phyloP scores from a whole-genome alignment of 2,797 vertebrate genomes.

The Sebastes oblongus region DNA sequence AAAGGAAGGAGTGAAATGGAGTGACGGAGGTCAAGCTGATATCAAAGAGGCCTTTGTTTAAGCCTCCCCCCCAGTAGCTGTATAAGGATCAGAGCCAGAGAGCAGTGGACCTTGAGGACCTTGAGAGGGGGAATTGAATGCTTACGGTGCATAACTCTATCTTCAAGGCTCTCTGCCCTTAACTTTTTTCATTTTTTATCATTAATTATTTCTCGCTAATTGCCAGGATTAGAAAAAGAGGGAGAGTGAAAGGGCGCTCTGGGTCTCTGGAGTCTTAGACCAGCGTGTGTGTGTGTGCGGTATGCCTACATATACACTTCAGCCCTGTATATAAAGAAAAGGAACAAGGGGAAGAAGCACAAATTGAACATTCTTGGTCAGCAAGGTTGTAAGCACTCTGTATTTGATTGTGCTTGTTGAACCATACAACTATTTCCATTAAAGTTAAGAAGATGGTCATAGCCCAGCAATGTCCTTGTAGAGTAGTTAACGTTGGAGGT shows the following conservation, averaged over 20 bases:
- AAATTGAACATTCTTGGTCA: constrained; percentile 68
- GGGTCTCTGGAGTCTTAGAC: constrained; percentile 64
- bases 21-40: constrained; percentile 34
- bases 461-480: constrained; percentile 60
- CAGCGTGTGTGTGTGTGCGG: constrained; percentile 27
- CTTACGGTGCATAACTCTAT: constrained; percentile 80
- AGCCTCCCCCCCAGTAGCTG: constrained; percentile 51
- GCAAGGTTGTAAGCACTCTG: constrained; percentile 57
- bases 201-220: constrained; percentile 83
- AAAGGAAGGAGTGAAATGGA: constrained; percentile 9
- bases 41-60: constrained; percentile 70
- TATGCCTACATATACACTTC: constrained; percentile 22
- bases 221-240: constrained; percentile 79
- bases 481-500: constrained; percentile 37
- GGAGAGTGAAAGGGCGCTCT: constrained; percentile 56
- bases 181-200: constrained; percentile 75
- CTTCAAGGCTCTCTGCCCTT: constrained; percentile 77
- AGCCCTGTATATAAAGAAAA: constrained; percentile 21
- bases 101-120: constrained; percentile 78
- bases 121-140: constrained; percentile 77
- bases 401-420: constrained; percentile 65
- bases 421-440: constrained; percentile 69
- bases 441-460: constrained; percentile 57
- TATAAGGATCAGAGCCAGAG: constrained; percentile 71
- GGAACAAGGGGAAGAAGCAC: constrained; percentile 42